Conservation (phyloP, 2,113 vertebrate species). For the Actenoides lindsayi region DNA sequence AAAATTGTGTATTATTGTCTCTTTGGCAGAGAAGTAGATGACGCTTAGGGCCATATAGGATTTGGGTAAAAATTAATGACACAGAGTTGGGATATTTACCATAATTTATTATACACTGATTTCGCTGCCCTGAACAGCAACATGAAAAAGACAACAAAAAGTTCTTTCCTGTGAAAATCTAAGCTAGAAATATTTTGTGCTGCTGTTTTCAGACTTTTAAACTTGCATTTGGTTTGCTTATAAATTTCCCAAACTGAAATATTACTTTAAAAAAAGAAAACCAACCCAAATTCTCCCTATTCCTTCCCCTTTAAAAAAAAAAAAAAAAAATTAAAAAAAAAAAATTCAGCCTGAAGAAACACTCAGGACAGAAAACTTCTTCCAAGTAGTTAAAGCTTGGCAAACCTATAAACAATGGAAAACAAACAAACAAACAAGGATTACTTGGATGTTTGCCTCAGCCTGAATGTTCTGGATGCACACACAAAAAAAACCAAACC, state of each 20-base stretch:
- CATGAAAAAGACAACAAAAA: neutral
- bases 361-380: constrained; percentile 5
- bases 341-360: neutral
- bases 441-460: neutral
- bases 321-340: no score
- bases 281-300: neutral
- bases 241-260: neutral
- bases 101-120: neutral
- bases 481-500: neutral
- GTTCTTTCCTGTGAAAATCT: neutral
- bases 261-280: neutral
- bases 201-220: neutral
- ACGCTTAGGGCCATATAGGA: neutral
- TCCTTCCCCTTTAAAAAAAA: neutral
- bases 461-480: constrained; percentile 10
- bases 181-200: neutral
- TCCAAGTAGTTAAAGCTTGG: constrained; percentile 18
- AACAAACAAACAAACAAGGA: neutral
- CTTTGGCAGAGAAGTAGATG: neutral
- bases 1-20: neutral
- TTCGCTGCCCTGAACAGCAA: neutral
- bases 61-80: neutral
- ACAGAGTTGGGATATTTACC: neutral
- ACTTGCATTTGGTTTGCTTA: neutral
- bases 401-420: constrained; percentile 28